Base-by-base conservation (phyloP, 2,797 vertebrate species). In the Myotis vivesi region DNA sequence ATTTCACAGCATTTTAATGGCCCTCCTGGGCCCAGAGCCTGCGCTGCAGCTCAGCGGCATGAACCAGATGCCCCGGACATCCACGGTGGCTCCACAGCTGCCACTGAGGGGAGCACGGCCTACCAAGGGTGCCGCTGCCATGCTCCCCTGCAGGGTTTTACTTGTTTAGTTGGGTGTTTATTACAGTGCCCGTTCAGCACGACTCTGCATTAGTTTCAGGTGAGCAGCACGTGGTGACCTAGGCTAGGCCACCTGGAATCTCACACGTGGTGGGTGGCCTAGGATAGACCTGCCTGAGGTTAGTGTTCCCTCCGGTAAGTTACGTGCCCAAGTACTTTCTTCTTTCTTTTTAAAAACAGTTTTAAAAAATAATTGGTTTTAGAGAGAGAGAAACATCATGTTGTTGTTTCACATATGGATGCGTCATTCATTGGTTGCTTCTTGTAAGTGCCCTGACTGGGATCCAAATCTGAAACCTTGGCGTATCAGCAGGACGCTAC, bases 401-500 rank as follows among this genome's bases (percentile, higher is more conserved):
- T 64, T n/a, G 62, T 8, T n/a, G 30, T 64, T 16, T 15, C 30
- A 17, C 15, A 2, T 17, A n/a, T n/a, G 7, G 1, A 16, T n/a
- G 62, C 30, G 7, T 64, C 13, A 19, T 20, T n/a, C 30, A n/a
- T 4, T 64, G 30, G n/a, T 8, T 33, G 64, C 64, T 33, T 66
- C 64, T 9, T 19, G 17, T 66, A 66, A 19, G 64, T 10, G 64
- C n/a, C n/a, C 64, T 33, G 64, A 0, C 64, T 20, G n/a, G 64
- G 64, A 8, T 20, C n/a, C 8, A 0, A 33, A 33, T 17, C n/a
- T 33, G 17, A n/a, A 33, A 33, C n/a, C 16, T 5, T 9, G n/a
- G n/a, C 16, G 64, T 66, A 1, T 19, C 64, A 33, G 17, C n/a
- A 4, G 2, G 16, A 33, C 0, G n/a, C 64, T 19, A 7, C n/a